phyloP scores from a whole-genome alignment of 2,113 vertebrate species.

The Callocephalon fimbriatum region DNA sequence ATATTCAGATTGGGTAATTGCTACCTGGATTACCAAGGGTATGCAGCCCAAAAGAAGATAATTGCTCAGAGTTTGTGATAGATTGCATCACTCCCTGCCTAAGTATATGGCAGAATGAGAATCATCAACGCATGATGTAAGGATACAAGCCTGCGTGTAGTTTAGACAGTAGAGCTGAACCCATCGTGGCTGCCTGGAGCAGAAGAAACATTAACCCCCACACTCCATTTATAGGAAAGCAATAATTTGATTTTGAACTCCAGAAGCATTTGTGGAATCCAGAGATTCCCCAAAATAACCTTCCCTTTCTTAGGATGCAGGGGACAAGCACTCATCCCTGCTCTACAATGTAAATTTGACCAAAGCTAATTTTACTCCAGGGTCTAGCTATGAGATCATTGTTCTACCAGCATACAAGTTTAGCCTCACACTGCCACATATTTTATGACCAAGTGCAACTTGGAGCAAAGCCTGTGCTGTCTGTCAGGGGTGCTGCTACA shows the following conservation, averaged over 20 bases:
- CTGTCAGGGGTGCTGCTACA: background rate
- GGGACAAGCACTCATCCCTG: background rate
- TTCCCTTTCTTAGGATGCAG: background rate
- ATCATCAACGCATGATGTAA: slow-evolving; percentile 12
- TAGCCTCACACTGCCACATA: background rate
- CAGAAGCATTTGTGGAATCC: slow-evolving; percentile 16
- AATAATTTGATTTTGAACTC: background rate
- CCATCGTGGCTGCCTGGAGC: background rate
- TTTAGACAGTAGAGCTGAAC: background rate
- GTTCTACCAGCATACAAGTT: slow-evolving; percentile 20
- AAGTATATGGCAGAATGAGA: background rate
- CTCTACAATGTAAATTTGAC: slow-evolving; percentile 29
- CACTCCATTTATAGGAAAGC: background rate
- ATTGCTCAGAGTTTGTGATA: slow-evolving; percentile 39
- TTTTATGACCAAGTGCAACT: slow-evolving; percentile 19
- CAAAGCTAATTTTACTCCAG: slow-evolving; percentile 28
- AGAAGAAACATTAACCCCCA: background rate
- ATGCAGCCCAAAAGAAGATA: slow-evolving; percentile 48
- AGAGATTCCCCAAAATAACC: slow-evolving; percentile 23
- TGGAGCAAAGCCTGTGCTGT: background rate
- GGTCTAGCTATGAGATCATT: slow-evolving; percentile 17
- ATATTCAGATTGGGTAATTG: slow-evolving; percentile 73
- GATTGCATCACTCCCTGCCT: slow-evolving; percentile 3
- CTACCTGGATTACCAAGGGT: slow-evolving; percentile 67
- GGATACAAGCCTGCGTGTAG: background rate